Evolutionary conservation across 30 jellyfish, hydroid and myxozoan species (phyloP).

Genomic region (Chrysaora quinquecirrha): DNA sequence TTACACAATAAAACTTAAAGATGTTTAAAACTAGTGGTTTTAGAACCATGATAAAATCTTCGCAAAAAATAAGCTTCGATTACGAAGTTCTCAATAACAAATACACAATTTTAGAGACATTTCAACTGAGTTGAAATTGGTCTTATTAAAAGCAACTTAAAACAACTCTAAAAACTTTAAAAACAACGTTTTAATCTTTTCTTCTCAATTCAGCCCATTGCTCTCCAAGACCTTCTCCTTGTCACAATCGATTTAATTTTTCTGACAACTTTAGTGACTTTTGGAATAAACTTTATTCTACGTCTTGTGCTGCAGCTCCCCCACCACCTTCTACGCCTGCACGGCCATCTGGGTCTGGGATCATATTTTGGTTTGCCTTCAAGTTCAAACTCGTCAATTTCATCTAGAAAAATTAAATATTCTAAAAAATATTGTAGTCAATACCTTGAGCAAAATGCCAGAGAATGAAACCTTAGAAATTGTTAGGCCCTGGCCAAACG

Average conservation of each 20-base stretch:
- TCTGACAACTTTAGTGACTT: not conserved
- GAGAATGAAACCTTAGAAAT: too few species aligned
- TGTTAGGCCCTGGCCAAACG: too few species aligned
- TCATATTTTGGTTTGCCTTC: conserved; percentile 7
- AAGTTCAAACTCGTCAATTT: conserved; percentile 11
- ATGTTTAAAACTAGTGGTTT: too few species aligned
- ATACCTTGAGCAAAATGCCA: too few species aligned
- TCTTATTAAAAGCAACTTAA: not conserved
- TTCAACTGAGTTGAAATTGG: not conserved
- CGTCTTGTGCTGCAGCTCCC: conserved; percentile 51
- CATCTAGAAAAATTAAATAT: too few species aligned
- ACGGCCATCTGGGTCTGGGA: conserved; percentile 53
- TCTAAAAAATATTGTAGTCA: too few species aligned
- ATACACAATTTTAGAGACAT: not conserved
- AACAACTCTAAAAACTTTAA: not conserved
- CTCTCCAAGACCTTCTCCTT: not conserved
- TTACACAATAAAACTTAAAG: too few species aligned
- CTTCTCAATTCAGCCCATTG: not conserved
- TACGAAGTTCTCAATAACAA: too few species aligned
- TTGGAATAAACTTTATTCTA: not conserved
- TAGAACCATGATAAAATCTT: too few species aligned
- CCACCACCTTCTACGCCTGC: conserved; percentile 66
- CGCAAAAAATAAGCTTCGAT: too few species aligned
- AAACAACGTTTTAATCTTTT: not conserved
- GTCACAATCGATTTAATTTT: too few species aligned